Base-by-base conservation (phyloP, 2,113 vertebrate genomes). In the Rhinogobius similis region DNA sequence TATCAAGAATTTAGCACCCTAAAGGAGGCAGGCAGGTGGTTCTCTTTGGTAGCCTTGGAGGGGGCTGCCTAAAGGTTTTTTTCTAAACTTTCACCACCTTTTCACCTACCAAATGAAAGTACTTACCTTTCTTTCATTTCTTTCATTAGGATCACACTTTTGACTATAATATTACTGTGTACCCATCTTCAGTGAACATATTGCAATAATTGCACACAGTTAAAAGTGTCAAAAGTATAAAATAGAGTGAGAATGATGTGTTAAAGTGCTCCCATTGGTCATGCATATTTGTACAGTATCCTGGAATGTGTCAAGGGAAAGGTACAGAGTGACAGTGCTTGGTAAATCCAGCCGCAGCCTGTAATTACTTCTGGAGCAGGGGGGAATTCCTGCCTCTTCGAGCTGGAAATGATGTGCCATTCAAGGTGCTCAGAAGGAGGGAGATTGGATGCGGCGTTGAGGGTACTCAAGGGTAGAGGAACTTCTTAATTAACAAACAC, bases 401-500 rank as follows among this genome's bases (percentile, higher is more conserved):
- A 53, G 70, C 56, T 69, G 65, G 67, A 78, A 77, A 58, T 44
- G 63, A 73, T 75, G 79, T 73, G 70, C 62, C 26, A 21, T 75
- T 67, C 5, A 46, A 79, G 70, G 71, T 78, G 74, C 83, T 71
- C 82, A 83, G 81, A 65, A 79, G 85, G 82, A 76, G 81, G 81
- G 82, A 73, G 78, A 84, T 76, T 80, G 81, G 79, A 44, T 82
- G 67, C 73, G 69, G 75, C 26, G 68, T 59, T 50, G 66, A 72
- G 79, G 70, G 82, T 81, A 85, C 75, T 87, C 84, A 73, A 79
- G 82, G 75, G 77, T 72, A 85, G 72, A 84, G 74, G 50, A 82
- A 87, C 76, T 81, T 88, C 82, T 89, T 89, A 89, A 90, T 86
- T 90, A 90, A 83, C 70, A 74, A 86, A 84, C 55, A 61, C 72